Base-by-base conservation (phyloP, 2,113 vertebrate species). In the Chrysochloris asiatica region DNA sequence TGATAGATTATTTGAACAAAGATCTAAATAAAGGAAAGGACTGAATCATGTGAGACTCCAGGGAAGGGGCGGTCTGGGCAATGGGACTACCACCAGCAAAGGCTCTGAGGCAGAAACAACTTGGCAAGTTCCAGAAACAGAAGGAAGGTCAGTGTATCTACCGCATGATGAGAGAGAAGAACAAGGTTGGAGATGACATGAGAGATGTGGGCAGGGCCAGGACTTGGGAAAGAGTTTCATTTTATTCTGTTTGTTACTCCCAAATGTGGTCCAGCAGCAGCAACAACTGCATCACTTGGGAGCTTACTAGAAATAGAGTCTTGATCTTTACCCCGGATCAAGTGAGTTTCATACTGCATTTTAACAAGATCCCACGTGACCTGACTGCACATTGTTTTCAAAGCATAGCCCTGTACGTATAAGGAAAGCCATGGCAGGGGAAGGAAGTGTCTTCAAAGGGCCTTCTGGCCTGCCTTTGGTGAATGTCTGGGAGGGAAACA, bases 91-190 rank as follows among this genome's bases (percentile, higher is more conserved):
- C 43, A 30, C 0, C 0, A 26, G 78, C 92, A 87, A 95, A 90
- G 79, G 86, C 56, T 86, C 93, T 81, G 59, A 72, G 77, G 91
- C 54, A 81, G 77, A 52, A 86, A 77, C 24, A 63, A 17, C 50
- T 80, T 50, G 48, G 54, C 81, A 50, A 19, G 16, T 43, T 86
- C 50, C 47, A 43, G 47, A 30, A 69, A 86, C 52, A 61, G 67
- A 91, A 71, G 4, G 47, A 83, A 94, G 72, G 52, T 84, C 78
- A 48, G 21, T 8, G 48, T 81, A 33, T 47, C 71, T 22, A 54
- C 19, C n/a, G 24, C 6, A 5, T 12, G 22, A 63, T 33, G 33
- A 72, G 8, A 36, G 28, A 36, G 26, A 21, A 17, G 41, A 91
- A 38, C 73, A 52, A 36, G 76, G 12, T 12, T 71, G 12, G 77